Base-by-base conservation (phyloP, 2,888 invertebrate species). In the Apamea epomidion region DNA sequence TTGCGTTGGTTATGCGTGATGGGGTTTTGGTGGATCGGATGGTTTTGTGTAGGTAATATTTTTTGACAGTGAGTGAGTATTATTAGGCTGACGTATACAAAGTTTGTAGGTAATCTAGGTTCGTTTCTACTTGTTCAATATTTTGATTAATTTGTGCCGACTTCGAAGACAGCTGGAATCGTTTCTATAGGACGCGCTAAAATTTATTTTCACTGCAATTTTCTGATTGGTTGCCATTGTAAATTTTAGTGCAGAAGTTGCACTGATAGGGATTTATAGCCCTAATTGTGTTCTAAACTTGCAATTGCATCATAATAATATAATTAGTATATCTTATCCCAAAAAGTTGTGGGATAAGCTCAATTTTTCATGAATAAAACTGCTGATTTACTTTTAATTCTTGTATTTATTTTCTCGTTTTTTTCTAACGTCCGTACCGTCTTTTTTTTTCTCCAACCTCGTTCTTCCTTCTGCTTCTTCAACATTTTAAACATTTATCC, bases 11-110 rank as follows among this genome's bases (percentile, higher is more conserved):
- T 65, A 4, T 25, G 25, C 16, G 32, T 60, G 42, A 68, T 72
- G 64, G 60, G 32, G 60, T 70, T 86, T 68, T 25, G 25, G 29
- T 81, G 29, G 3, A 45, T 67, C n/a, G 10, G 51, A 51, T 67
- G 54, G n/a, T 70, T 54, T 73, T 71, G 21, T 51, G 65, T 65
- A 5, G 37, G 71, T 78, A 18, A 60, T 84, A 29, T 37, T 37
- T 64, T 62, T 77, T 77, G 37, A 45, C 51, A 16, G 68, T 54
- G 54, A 37, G 62, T 77, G 29, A 54, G 54, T 77, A 32, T 75
- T 58, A 60, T 68, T 16, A 12, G 16, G 18, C 2, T 8, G 16
- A 6, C 7, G 6, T 54, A 45, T 18, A 6, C 12, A 6, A 65
- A 16, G 10, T 42, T 12, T 16, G 25, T 8, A 1, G 4, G 29